Conservation (phyloP, 2,888 invertebrate genomes). For the Ligdia adustata region DNA sequence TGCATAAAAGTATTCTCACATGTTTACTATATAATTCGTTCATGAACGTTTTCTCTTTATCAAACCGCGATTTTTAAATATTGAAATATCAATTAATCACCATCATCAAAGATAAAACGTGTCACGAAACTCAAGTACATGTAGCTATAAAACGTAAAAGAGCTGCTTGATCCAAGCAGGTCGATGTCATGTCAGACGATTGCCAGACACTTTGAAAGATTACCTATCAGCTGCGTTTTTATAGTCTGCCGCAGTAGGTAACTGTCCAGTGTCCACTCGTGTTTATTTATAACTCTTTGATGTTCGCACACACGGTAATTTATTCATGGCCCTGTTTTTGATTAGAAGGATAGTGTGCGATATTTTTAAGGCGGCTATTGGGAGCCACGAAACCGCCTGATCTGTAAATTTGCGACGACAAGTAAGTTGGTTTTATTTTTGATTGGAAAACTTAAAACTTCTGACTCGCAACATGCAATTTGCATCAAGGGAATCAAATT, state of each 20-base stretch:
- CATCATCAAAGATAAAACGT: slow-evolving; percentile 5
- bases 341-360: slow-evolving; percentile 12
- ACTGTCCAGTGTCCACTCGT: slow-evolving; percentile 9
- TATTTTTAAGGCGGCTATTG: no score
- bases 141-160: slow-evolving; percentile 5
- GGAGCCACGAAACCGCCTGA: no score
- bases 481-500: no score
- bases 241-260: slow-evolving; percentile 3
- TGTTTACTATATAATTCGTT: no score
- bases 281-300: slow-evolving; percentile 25
- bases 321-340: slow-evolving; percentile 16
- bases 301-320: slow-evolving; percentile 10
- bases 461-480: no score
- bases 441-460: no score
- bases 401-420: no score
- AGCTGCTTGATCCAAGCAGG: slow-evolving; percentile 3
- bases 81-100: not conserved
- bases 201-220: slow-evolving; percentile 18
- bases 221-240: slow-evolving; percentile 15
- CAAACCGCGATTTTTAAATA: no score
- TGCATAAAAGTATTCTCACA: no score
- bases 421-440: no score
- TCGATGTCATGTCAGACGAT: slow-evolving; percentile 12
- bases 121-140: slow-evolving; percentile 5
- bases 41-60: no score